Base-by-base conservation (phyloP, 1,140 invertebrate genomes). In the Gonioctena quinquepunctata region DNA sequence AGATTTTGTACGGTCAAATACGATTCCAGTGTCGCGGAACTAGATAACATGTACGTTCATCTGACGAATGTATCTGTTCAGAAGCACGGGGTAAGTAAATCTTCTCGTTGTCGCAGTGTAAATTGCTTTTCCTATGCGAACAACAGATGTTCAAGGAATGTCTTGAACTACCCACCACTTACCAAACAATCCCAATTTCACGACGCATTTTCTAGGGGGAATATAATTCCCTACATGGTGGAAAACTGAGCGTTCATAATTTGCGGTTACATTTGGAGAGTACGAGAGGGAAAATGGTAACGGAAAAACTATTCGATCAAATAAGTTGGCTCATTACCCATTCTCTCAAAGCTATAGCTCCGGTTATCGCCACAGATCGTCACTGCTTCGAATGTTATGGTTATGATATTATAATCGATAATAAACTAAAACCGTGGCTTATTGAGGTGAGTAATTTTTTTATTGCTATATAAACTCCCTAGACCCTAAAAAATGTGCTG, bases 231-330 rank as follows among this genome's bases (percentile, higher is more conserved):
- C 87, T 97, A 62, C 96, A 98, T 77, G 96, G 96, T 3, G 96
- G 96, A 0, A 99, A 99, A 86, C 90, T 97, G 87, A 96, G 93
- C 57, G 90, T 98, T 2, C 91, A 97, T 79, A 97, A 97, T 86
- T 84, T 99, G 62, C 87, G 93, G 25, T 82, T 97, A 0, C 97
- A 95, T 83, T 85, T 99, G 73, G 95, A 97, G 84, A 94, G 95
- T 60, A 97, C 95, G 0, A 85, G 93, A 54, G 96, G 96, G 1
- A 96, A 96, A 82, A 87, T 89, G 50, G 93, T 96, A 0, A 95
- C 93, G 0, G 93, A 95, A 80, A 91, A 90, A 63, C 81, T 96
- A 1, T 96, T 95, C 79, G 88, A 91, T 16, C 93, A 91, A 73
- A 95, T 96, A 71, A 91, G 92, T 67, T 97, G 95, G 94, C 86